These are phyloP conservation scores for Invenusta paracnida DNA, from an alignment of 2,888 invertebrate genomes.

Conservation along the genomic window DNA sequence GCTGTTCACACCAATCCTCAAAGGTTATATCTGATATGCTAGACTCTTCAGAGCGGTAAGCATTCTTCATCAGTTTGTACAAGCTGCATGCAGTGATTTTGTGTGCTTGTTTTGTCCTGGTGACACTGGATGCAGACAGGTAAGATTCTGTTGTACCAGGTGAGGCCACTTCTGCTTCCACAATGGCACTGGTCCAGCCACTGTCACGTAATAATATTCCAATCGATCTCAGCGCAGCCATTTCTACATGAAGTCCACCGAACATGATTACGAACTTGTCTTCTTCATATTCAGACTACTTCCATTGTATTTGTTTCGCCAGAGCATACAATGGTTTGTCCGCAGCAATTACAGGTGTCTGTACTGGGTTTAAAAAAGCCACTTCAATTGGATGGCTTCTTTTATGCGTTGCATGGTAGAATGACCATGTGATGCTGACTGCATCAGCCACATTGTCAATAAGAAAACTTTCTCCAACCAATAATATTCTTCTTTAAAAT, in stretches of 20 bases:
- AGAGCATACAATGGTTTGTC: neutral
- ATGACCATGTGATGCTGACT: neutral
- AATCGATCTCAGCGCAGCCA: neutral
- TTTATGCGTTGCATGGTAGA: neutral
- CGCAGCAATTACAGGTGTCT: neutral
- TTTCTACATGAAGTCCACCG: neutral
- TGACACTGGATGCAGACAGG: conserved; percentile 45
- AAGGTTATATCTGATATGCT: neutral
- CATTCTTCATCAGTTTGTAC: conserved; percentile 45
- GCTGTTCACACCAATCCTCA: conserved; percentile 6
- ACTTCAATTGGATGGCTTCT: neutral
- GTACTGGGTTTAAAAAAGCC: neutral
- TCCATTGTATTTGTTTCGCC: neutral
- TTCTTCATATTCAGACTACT: neutral
- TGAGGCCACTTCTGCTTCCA: conserved; percentile 45
- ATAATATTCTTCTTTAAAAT: neutral
- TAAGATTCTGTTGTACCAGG: conserved; percentile 47
- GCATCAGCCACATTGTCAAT: neutral
- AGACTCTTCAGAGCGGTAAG: conserved; percentile 36
- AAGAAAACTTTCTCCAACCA: neutral
- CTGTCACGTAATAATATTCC: neutral
- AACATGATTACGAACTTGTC: neutral
- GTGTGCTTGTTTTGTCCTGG: conserved; percentile 47
- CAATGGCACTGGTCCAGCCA: conserved; percentile 46
- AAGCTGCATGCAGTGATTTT: conserved; percentile 46